These are phyloP conservation scores for Mormyrops attenuatus DNA, from an alignment of 2,797 vertebrate species.

Conservation along the genomic window DNA sequence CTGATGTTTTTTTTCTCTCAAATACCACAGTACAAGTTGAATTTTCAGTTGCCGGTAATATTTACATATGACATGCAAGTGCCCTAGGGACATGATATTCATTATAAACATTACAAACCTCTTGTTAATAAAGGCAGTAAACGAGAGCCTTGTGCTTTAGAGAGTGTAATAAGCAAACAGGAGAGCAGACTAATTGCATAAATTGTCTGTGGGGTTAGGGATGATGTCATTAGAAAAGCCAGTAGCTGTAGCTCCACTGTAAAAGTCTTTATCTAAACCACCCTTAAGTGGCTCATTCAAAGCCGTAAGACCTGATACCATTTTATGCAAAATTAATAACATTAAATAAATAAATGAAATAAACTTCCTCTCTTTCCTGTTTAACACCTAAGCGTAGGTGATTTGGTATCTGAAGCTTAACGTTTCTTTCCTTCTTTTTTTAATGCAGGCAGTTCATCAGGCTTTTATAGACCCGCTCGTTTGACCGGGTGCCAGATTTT, in stretches of 20 bases:
- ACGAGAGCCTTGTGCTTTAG: not conserved
- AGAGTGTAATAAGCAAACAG: not conserved
- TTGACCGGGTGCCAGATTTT: not conserved
- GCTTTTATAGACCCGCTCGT: conserved; percentile 5
- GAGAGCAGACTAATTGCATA: not conserved
- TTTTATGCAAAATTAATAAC: not conserved
- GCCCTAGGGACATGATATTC: not conserved
- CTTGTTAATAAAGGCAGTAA: not conserved
- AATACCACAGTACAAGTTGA: not conserved
- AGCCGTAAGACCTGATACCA: not conserved
- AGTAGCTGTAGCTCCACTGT: not conserved
- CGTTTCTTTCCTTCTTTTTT: no score
- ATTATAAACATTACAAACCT: not conserved
- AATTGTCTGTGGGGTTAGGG: not conserved
- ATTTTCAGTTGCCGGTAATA: not conserved
- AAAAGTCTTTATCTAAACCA: conserved; percentile 7
- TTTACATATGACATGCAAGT: not conserved
- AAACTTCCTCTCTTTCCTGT: not conserved
- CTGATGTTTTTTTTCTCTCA: not conserved
- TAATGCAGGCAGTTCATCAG: not conserved
- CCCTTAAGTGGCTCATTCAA: not conserved
- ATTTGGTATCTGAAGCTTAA: not conserved
- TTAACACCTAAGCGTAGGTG: not conserved
- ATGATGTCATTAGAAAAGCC: not conserved
- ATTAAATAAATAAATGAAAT: not conserved